A percentile compares a stretch with the other conserved stretches of the same genome.
Conservation (phyloP, 2,113 vertebrate species). For the Ochotona princeps region DNA sequence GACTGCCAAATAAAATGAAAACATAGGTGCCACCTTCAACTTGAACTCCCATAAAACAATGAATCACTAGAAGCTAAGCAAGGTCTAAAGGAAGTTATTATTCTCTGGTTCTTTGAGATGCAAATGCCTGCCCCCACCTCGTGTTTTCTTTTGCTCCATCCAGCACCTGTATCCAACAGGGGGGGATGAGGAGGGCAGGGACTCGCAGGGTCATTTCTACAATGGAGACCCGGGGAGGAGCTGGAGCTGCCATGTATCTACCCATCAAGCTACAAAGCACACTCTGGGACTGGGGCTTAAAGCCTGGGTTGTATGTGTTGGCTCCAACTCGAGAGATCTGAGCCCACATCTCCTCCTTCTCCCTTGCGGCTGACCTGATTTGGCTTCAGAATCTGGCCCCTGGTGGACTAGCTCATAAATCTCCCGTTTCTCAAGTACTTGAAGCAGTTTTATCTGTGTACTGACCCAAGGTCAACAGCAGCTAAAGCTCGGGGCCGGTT, state of each 20-base stretch:
- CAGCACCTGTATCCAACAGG: background rate
- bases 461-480: background rate
- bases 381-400: background rate
- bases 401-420: background rate
- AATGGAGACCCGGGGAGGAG: background rate
- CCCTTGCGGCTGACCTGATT: background rate
- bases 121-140: too few species aligned
- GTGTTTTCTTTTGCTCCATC: background rate
- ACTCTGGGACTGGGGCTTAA: background rate
- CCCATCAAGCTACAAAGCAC: background rate
- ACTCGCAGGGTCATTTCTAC: background rate
- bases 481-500: background rate
- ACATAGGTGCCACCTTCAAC: background rate
- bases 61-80: background rate
- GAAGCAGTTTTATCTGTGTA: slow-evolving; percentile 11
- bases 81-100: background rate
- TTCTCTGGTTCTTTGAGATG: background rate
- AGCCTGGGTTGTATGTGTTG: background rate
- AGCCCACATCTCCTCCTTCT: background rate
- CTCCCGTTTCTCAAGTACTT: background rate
- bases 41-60: background rate
- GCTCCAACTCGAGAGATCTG: background rate
- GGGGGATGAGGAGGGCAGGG: background rate
- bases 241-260: background rate
- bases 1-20: background rate